Evolutionary conservation across 2,113 vertebrate species (phyloP), one percentile per base, ranked within the genome.

Genomic region (Oncorhynchus nerka): DNA sequence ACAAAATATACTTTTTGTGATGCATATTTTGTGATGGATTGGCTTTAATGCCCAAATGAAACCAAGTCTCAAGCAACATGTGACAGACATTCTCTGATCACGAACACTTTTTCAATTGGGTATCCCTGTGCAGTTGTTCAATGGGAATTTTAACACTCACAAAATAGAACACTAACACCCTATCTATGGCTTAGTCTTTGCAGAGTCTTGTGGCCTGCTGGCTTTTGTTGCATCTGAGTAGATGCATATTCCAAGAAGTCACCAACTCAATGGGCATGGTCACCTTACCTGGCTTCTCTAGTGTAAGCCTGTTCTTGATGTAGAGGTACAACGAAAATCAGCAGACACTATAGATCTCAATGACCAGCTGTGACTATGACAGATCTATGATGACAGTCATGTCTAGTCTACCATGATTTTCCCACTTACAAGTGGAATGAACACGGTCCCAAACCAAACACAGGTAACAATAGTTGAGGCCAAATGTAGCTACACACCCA

Each of bases 381-480:
- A n/a, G 11, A 30, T 66, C 51, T 75, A 68, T 39, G 32, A 24
- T 24, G n/a, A 48, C 26, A 8, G 19, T 68, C 32, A 39, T 20
- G 30, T 68, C 22, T 71, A 83, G 74, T 71, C 75, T 79, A 67
- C n/a, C 70, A 72, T 66, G 72, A 77, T 39, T 75, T 71, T 74
- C 30, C 69, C 66, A 66, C 51, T 55, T 19, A 66, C 20, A 73
- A 34, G 62, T 68, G 51, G 15, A 65, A 70, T 48, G 65, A 79
- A 70, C 26, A 68, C 28, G 51, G 32, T 24, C 78, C 55, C 62
- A 75, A 51, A 51, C 71, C 45, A 26, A 34, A 57, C 8, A 30
- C 26, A 12, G 4, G 51, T 59, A 59, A 32, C 65, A 74, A 71
- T 70, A 20, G 4, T 80, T 75, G 79, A 15, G 65, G 26, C 57